A percentile compares a stretch with the other conserved stretches of the same genome.
phyloP scores from a whole-genome alignment of 2,113 vertebrate genomes.

The Rhinoptilus africanus region DNA sequence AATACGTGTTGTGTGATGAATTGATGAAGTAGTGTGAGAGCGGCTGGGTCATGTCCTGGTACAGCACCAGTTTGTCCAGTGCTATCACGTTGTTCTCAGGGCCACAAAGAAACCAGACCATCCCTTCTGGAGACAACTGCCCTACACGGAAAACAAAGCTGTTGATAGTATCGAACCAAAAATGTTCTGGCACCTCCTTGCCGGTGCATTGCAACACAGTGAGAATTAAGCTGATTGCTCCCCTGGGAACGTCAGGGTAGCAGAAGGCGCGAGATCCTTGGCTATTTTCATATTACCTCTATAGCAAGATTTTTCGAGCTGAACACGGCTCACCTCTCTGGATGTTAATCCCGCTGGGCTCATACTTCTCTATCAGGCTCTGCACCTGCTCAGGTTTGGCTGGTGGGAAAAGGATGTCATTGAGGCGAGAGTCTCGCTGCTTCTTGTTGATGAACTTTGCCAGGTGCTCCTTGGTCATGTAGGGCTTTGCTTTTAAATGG shows the following conservation, averaged over 20 bases:
- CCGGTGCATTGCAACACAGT: too few species aligned
- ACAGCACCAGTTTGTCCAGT: slow-evolving; percentile 82
- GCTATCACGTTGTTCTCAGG: slow-evolving; percentile 86
- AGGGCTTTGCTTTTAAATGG: slow-evolving; percentile 89
- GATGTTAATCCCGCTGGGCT: slow-evolving; percentile 80
- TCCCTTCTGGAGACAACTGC: slow-evolving; percentile 91
- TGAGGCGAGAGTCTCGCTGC: slow-evolving; percentile 90
- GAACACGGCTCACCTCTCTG: slow-evolving; percentile 83
- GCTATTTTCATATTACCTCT: not conserved
- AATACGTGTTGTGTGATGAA: slow-evolving; percentile 97
- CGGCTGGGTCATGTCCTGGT: slow-evolving; percentile 92
- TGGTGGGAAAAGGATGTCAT: slow-evolving; percentile 88
- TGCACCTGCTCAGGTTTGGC: slow-evolving; percentile 89
- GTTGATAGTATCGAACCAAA: not conserved
- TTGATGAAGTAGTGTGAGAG: slow-evolving; percentile 95
- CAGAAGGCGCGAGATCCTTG: not conserved
- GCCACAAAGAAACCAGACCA: slow-evolving; percentile 90
- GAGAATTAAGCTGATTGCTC: not conserved
- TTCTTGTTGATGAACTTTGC: slow-evolving; percentile 95
- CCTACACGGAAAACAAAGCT: slow-evolving; percentile 67
- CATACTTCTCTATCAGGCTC: slow-evolving; percentile 92
- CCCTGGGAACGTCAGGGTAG: not conserved
- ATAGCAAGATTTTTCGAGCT: too few species aligned
- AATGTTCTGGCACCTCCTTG: not conserved
- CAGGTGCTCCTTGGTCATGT: slow-evolving; percentile 95